These are phyloP conservation scores for Osmerus mordax DNA, from an alignment of 2,113 vertebrate genomes.

Conservation along the genomic window DNA sequence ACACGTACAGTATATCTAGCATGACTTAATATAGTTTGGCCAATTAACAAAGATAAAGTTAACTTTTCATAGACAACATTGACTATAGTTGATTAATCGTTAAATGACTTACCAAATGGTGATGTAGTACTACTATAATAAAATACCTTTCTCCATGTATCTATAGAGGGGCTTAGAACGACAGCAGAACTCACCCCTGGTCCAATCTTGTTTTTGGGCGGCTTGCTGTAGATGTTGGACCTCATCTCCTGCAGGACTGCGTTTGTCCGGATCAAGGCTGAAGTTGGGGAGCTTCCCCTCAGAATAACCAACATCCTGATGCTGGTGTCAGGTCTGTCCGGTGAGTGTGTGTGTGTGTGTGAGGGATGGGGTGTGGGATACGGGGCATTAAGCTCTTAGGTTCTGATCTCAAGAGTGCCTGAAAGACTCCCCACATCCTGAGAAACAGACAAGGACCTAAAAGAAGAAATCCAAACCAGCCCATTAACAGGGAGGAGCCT, in stretches of 20 bases:
- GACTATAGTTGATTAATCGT: no score
- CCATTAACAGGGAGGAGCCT: conserved; percentile 25
- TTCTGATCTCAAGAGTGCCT: conserved; percentile 29
- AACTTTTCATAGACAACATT: no score
- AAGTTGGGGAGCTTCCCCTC: conserved; percentile 18
- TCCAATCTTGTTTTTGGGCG: conserved; percentile 59
- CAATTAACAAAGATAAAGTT: no score
- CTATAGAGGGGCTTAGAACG: no score
- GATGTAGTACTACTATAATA: no score
- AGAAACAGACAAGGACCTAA: conserved; percentile 19
- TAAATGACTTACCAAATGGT: no score
- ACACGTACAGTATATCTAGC: no score
- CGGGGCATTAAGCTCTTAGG: conserved; percentile 11
- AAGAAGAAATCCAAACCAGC: conserved; percentile 17
- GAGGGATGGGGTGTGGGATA: neutral
- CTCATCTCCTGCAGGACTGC: conserved; percentile 31
- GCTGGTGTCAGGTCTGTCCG: neutral
- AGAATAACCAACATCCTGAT: conserved; percentile 31
- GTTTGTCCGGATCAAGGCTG: conserved; percentile 19
- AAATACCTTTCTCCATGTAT: no score
- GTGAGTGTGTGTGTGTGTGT: conserved; percentile 1
- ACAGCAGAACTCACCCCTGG: conserved; percentile 51
- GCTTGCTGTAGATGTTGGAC: conserved; percentile 59
- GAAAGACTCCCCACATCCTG: conserved; percentile 9
- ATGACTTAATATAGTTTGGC: no score